Base-by-base conservation (phyloP, 2,888 invertebrate species). In the Drosophila nr. medialis region DNA sequence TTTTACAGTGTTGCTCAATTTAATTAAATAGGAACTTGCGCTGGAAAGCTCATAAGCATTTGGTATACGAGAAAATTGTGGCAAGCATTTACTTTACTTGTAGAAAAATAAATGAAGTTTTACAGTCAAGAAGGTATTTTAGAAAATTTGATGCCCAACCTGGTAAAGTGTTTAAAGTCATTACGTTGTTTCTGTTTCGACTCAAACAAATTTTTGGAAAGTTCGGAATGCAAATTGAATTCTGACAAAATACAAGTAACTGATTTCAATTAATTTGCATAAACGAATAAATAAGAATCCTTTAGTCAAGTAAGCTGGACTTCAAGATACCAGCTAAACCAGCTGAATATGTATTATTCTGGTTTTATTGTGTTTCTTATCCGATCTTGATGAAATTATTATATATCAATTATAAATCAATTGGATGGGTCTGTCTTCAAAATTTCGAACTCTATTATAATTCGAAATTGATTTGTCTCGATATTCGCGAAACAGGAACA, bases 21-120 rank as follows among this genome's bases (percentile, higher is more conserved):
- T 34, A 45, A 73, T 56, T 56, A 51, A 54, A 54, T 13, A 13
- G 5, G 21, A 21, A n/a, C 27, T 21, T 29, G 15, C n/a, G 40
- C 50, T 21, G 15, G 15, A 30, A 40, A 1, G 18, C n/a, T 32
- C 21, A 30, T 21, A 29, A 40, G 56, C 40, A 29, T n/a, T 55
- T 36, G 34, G 7, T 4, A 24, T 45, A 15, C 15, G 42, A 21
- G 42, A 42, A 42, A 42, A 13, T 45, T 45, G 21, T 45, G 21
- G 45, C 45, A 45, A 24, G 15, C 45, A 45, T 45, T 45, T 45
- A 45, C 15, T 15, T 15, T 15, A 2, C 15, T 45, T 8, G 15
- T 45, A 2, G 15, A 15, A 24, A 24, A 45, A 21, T 21, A 45
- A 45, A 15, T 24, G 7, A 21, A 45, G 13, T 45, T 45, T 21